Percentiles rank a stretch among this genome's conserved stretches.
phyloP scores from a whole-genome alignment of 2,797 vertebrate species.

The Myiotriccus ornatus region DNA sequence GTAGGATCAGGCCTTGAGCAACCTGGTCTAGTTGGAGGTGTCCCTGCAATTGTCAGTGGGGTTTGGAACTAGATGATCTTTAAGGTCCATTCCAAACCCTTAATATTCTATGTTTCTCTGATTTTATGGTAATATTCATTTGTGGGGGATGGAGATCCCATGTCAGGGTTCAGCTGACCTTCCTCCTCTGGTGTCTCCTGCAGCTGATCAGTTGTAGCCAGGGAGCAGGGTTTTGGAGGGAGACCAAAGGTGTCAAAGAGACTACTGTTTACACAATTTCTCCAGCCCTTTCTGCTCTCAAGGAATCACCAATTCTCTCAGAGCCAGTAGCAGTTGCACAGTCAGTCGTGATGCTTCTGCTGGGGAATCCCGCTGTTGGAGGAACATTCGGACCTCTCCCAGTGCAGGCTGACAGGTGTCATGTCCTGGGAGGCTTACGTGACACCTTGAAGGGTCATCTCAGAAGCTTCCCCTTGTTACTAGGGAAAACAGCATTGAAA shows the following conservation, averaged over 20 bases:
- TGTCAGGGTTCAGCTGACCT: not conserved
- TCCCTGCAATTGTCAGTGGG: not conserved
- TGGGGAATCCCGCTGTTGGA: not conserved
- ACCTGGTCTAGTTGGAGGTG: not conserved
- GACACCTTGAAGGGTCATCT: not conserved
- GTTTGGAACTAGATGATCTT: not conserved
- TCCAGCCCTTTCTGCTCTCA: not conserved
- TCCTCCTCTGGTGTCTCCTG: not conserved
- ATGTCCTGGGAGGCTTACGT: not conserved
- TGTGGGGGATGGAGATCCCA: not conserved
- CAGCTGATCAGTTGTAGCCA: not conserved
- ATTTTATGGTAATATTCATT: not conserved
- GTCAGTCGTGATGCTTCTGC: not conserved
- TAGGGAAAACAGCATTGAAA: not conserved
- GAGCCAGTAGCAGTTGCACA: not conserved
- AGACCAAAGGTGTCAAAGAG: not conserved
- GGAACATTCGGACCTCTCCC: not conserved
- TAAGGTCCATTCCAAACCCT: not conserved
- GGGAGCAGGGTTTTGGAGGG: not conserved
- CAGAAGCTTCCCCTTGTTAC: not conserved
- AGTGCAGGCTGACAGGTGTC: not conserved
- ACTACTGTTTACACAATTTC: not conserved
- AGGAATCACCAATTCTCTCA: not conserved
- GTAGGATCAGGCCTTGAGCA: not conserved
- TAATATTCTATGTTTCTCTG: rapidly evolving